Evolutionary conservation across 2,888 invertebrate genomes (phyloP).

Genomic region (Digitonthophagus gazella): DNA sequence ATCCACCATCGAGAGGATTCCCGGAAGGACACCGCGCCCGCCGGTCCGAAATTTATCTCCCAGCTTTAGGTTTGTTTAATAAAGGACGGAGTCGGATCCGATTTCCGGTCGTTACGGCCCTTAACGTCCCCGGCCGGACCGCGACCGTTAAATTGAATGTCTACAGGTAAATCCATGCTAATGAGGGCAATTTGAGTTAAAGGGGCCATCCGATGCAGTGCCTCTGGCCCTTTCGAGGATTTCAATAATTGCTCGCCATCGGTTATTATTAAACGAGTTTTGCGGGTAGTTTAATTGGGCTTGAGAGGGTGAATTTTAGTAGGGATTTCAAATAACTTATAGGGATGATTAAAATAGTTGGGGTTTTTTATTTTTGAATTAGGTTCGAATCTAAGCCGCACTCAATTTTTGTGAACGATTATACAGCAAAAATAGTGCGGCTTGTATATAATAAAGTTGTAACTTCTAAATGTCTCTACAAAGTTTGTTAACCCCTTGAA

Average conservation of each 20-base stretch:
- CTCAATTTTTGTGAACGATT: too few species aligned
- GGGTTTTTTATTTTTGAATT: too few species aligned
- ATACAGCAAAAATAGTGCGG: background rate
- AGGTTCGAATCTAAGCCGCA: too few species aligned
- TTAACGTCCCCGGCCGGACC: background rate
- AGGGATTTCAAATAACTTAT: too few species aligned
- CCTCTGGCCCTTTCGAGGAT: constrained; percentile 31
- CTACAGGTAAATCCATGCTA: constrained; percentile 34
- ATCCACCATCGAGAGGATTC: background rate
- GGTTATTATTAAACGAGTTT: constrained; percentile 33
- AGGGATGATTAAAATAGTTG: too few species aligned
- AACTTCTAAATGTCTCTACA: too few species aligned
- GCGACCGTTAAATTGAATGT: constrained; percentile 24
- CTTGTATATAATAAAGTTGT: too few species aligned
- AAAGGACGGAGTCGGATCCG: background rate
- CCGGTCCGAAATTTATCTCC: background rate
- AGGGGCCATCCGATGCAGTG: constrained; percentile 27
- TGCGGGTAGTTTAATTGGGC: constrained; percentile 26
- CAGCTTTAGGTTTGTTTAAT: background rate
- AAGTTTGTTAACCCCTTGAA: too few species aligned
- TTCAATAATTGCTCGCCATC: constrained; percentile 35
- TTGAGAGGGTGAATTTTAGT: constrained; percentile 20
- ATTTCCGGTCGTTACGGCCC: background rate
- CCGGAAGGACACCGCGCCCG: background rate
- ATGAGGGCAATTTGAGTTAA: constrained; percentile 35